Evolutionary conservation across 2,888 invertebrate species (phyloP), one percentile per base, ranked within the genome.

Genomic region (Unio delphinus): DNA sequence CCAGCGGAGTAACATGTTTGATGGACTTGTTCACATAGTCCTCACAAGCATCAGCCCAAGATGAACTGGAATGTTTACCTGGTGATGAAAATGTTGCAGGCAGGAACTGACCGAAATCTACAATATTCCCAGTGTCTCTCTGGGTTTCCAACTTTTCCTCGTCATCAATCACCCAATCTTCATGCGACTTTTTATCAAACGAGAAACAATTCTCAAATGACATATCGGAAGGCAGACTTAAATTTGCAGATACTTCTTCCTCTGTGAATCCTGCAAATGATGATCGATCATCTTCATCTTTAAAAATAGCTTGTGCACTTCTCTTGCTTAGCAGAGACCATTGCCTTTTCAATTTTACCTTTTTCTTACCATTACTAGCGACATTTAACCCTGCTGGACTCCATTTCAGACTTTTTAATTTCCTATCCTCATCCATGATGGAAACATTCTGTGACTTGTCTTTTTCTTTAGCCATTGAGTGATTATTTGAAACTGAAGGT

Each of bases 31-130:
- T 76, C 55, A 85, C 76, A 72, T 80, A 84, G 28, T 64, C 67
- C 11, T 83, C 83, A 76, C 81, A 80, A 8, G 82, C 78, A 60
- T 82, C 82, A 61, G 70, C 80, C 85, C 85, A 86, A 0, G 84
- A 84, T 0, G 83, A 82, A 60, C 84, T 78, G 1, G 84, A 82
- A 11, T 61, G 68, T 74, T 83, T 83, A 8, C 77, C 78, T 17
- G 84, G 85, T 30, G 85, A 86, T 1, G 83, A 80, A 68, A 83
- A 75, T 30, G 63, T 67, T 23, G 55, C 62, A 28, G 62, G 72
- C 26, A 74, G 61, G 20, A 62, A 45, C n/a, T 68, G 30, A 15
- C 61, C 72, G 57, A 69, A 69, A 28, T 71, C 66, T 20, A 67
- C 67, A 7, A 73, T 66, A 23, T 74, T 61, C 11, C 55, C 67